phyloP scores from a whole-genome alignment of 2,888 invertebrate species.

The Idaea biselata region DNA sequence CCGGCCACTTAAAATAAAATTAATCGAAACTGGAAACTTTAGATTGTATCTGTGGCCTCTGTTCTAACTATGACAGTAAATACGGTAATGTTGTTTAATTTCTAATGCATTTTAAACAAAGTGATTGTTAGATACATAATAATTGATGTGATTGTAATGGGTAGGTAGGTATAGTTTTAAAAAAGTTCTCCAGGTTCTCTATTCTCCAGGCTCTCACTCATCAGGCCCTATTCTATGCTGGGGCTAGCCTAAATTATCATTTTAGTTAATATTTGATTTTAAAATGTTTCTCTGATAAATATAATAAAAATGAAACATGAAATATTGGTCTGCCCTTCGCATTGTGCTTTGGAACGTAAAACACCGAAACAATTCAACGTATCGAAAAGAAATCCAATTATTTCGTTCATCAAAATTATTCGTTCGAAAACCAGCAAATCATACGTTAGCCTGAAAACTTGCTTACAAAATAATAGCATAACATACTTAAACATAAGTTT shows the following conservation, averaged over 20 bases:
- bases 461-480: conserved; percentile 14
- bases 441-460: conserved; percentile 17
- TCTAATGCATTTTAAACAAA: not conserved
- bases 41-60: not conserved
- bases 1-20: conserved; percentile 1
- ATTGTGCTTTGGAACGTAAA: not conserved
- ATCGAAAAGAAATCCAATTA: conserved; percentile 5
- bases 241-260: no score
- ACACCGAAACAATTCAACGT: not conserved
- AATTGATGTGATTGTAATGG: not conserved
- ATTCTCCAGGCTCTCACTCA: no score
- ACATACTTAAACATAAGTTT: conserved; percentile 16
- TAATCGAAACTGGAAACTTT: conserved; percentile 2
- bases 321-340: not conserved
- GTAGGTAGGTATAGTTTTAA: no score
- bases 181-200: no score
- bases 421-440: conserved; percentile 17
- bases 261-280: not conserved
- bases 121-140: not conserved
- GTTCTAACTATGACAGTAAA: not conserved
- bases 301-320: not conserved
- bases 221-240: no score
- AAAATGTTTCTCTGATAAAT: conserved; percentile 10
- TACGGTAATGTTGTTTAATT: not conserved
- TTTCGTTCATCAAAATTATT: conserved; percentile 23